A percentile compares a stretch with the other conserved stretches of the same genome.
These are phyloP conservation scores for Acanthosoma haemorrhoidale DNA, from an alignment of 2,888 invertebrate species.

Conservation along the genomic window DNA sequence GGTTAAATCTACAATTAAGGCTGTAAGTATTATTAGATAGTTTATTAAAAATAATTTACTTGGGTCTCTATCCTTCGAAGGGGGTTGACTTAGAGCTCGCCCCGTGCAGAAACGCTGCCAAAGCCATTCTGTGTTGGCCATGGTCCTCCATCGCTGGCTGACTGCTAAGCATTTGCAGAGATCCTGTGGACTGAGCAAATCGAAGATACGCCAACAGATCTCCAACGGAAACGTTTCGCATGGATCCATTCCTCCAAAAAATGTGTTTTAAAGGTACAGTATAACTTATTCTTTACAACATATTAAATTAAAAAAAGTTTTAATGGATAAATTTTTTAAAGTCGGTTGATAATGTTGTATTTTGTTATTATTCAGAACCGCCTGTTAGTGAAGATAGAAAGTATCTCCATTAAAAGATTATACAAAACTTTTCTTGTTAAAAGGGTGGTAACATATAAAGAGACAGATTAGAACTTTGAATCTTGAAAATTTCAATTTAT, in stretches of 20 bases:
- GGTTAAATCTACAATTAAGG: too few species aligned
- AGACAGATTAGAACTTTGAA: too few species aligned
- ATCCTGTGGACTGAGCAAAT: conserved; percentile 6
- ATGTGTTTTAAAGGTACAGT: neutral
- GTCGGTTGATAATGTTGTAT: too few species aligned
- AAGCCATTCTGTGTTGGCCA: conserved; percentile 3
- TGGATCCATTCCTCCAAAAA: conserved; percentile 17
- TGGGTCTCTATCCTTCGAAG: neutral
- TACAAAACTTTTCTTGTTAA: too few species aligned
- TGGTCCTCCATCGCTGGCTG: neutral
- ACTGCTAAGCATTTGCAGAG: conserved; percentile 20
- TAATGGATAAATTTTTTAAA: too few species aligned
- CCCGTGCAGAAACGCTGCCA: conserved; percentile 15
- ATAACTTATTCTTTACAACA: neutral
- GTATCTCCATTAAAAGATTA: too few species aligned
- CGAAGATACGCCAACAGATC: conserved; percentile 1
- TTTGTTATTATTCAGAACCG: too few species aligned
- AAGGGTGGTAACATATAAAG: too few species aligned
- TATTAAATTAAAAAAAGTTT: neutral
- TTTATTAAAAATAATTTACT: too few species aligned
- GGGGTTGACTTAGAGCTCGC: neutral
- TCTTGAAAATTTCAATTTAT: too few species aligned
- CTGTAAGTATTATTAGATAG: too few species aligned
- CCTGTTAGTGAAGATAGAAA: too few species aligned
- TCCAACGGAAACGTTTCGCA: conserved; percentile 5